Percentiles rank a stretch among this genome's conserved stretches.
Conservation (phyloP, 2,888 invertebrate genomes). For the Automeris io region DNA sequence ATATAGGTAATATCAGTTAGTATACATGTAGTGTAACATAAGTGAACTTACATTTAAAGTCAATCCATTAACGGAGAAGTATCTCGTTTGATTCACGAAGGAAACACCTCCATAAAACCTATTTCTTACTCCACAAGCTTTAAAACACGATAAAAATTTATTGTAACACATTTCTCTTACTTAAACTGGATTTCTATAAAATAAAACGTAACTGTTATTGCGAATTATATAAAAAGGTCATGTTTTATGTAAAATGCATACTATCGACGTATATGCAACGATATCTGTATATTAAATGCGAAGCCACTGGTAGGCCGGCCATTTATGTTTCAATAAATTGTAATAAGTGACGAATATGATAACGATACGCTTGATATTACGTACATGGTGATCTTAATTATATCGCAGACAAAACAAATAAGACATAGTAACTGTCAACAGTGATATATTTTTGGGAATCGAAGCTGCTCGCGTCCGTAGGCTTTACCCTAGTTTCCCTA, state of each 20-base stretch:
- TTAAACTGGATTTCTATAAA: not conserved
- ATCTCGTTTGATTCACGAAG: slow-evolving; percentile 25
- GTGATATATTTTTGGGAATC: too few relatives aligned
- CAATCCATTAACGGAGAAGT: slow-evolving; percentile 44
- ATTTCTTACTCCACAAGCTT: slow-evolving; percentile 26
- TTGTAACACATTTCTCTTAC: slow-evolving; percentile 44
- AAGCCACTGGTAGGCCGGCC: slow-evolving; percentile 20
- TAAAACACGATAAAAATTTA: slow-evolving; percentile 32
- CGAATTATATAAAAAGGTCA: not conserved
- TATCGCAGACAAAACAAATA: not conserved
- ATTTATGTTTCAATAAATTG: slow-evolving; percentile 30
- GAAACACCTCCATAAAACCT: slow-evolving; percentile 14
- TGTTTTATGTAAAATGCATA: not conserved
- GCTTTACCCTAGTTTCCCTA: too few relatives aligned
- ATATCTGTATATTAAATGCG: slow-evolving; percentile 6
- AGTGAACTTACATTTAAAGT: slow-evolving; percentile 42
- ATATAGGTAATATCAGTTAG: too few relatives aligned
- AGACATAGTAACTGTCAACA: too few relatives aligned
- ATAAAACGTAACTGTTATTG: slow-evolving; percentile 1
- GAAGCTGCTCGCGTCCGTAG: too few relatives aligned
- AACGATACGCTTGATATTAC: slow-evolving; percentile 23
- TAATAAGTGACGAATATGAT: slow-evolving; percentile 33
- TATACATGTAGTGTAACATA: too few relatives aligned
- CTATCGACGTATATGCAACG: not conserved
- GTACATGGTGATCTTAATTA: slow-evolving; percentile 18